Base-by-base conservation (phyloP, 1,140 invertebrate genomes). In the Colletes gigas region DNA sequence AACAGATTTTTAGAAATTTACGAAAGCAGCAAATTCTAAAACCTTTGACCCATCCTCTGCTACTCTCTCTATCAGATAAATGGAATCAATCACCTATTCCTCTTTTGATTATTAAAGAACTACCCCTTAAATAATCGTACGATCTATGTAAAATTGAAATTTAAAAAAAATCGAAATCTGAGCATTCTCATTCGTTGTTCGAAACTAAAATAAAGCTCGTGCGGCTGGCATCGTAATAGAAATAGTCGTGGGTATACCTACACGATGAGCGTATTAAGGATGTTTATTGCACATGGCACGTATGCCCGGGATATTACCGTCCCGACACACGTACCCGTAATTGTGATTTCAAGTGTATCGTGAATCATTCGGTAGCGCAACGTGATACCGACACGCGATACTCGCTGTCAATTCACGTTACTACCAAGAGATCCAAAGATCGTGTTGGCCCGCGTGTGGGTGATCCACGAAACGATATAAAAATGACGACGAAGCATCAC, bases 321-420 rank as follows among this genome's bases (percentile, higher is more conserved):
- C 60, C 41, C 57, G 30, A 50, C 54, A 44, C 50, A 50, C 54
- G 15, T 47, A 59, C 10, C 50, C 59, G 55, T 47, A 59, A 75
- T 75, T 71, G 76, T 19, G 57, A 80, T 67, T 75, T 70, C 60
- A 73, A 19, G 50, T 60, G 63, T 70, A 71, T 76, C 62, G n/a
- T 81, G 72, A 85, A 85, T 85, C 83, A 84, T 12, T 54, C 57
- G 62, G 72, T 80, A 63, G 73, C 68, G 52, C 4, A 59, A 85
- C 80, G 59, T 77, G 76, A 83, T 55, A 79, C 52, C 41, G 71
- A 82, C 73, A 82, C 70, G 62, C 54, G 75, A 82, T 75, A 76
- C 69, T 14, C 54, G 39, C 55, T 74, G 47, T 69, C 83, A 75
- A 82, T 82, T 82, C 50, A 67, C 30, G 15, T 75, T 67, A 65